Percentiles rank a stretch among this genome's conserved stretches.
These are phyloP conservation scores for Acanthosoma haemorrhoidale DNA, from an alignment of 2,888 invertebrate genomes.

Conservation along the genomic window DNA sequence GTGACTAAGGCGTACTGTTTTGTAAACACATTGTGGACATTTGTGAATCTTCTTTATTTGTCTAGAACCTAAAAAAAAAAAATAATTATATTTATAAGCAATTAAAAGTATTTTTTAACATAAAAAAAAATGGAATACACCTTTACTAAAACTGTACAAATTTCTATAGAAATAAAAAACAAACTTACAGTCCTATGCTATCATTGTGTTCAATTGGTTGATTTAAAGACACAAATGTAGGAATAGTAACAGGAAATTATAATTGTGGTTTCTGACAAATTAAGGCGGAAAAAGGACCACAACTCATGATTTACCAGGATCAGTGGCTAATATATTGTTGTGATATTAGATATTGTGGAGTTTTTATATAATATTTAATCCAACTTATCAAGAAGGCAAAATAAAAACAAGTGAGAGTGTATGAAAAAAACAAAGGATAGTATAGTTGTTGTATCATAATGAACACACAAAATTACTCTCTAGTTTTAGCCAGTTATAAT, in stretches of 20 bases:
- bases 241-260: neutral
- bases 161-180: neutral
- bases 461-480: too few relatives aligned
- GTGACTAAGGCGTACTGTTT: neutral
- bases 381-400: too few relatives aligned
- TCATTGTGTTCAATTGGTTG: neutral
- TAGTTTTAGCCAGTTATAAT: too few relatives aligned
- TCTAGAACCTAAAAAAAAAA: neutral
- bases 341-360: too few relatives aligned
- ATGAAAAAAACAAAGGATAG: too few relatives aligned
- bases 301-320: neutral
- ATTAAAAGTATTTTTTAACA: too few relatives aligned
- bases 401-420: too few relatives aligned
- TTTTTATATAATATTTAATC: too few relatives aligned
- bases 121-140: too few relatives aligned
- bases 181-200: neutral
- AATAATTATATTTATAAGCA: neutral
- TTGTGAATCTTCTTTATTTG: neutral
- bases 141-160: neutral
- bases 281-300: neutral
- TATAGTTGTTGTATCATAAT: too few relatives aligned
- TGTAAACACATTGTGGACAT: neutral
- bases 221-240: neutral
- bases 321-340: too few relatives aligned
- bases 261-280: neutral